Evolutionary conservation across 2,797 vertebrate species (phyloP).

Genomic region (Leptodactylus fallax): DNA sequence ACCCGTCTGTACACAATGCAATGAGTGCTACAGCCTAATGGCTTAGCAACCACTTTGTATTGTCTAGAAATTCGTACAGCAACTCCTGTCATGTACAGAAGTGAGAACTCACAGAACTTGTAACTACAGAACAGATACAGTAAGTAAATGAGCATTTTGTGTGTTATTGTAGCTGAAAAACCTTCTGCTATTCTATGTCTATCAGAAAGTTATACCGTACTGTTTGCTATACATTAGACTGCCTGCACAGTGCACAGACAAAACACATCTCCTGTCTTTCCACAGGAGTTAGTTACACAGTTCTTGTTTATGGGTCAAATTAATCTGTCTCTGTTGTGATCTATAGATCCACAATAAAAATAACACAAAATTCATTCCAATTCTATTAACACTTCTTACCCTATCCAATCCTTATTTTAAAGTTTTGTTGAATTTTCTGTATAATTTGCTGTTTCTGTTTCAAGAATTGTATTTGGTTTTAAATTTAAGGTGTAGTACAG

Average conservation of each 20-base stretch:
- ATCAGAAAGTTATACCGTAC: background rate
- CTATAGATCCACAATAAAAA: background rate
- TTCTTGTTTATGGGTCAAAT: background rate
- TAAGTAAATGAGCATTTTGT: background rate
- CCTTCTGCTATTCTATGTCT: background rate
- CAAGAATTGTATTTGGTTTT: too few relatives aligned
- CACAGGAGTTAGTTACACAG: background rate
- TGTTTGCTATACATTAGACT: background rate
- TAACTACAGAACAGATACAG: background rate
- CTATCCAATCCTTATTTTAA: background rate
- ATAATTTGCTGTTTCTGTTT: background rate
- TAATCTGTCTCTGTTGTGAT: background rate
- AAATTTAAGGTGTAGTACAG: too few relatives aligned
- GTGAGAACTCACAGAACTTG: background rate
- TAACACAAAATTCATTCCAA: background rate
- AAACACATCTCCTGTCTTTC: background rate
- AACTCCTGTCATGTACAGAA: background rate
- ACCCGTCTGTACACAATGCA: background rate
- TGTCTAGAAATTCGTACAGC: background rate
- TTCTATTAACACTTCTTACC: too few relatives aligned
- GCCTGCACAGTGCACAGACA: too few relatives aligned
- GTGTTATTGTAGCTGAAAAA: background rate
- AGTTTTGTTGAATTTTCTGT: background rate
- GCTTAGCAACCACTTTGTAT: slow-evolving; percentile 59
- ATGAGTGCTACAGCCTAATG: background rate